These are phyloP conservation scores for Drosophila prosaltans DNA, from an alignment of 1,140 invertebrate species.

Conservation along the genomic window DNA sequence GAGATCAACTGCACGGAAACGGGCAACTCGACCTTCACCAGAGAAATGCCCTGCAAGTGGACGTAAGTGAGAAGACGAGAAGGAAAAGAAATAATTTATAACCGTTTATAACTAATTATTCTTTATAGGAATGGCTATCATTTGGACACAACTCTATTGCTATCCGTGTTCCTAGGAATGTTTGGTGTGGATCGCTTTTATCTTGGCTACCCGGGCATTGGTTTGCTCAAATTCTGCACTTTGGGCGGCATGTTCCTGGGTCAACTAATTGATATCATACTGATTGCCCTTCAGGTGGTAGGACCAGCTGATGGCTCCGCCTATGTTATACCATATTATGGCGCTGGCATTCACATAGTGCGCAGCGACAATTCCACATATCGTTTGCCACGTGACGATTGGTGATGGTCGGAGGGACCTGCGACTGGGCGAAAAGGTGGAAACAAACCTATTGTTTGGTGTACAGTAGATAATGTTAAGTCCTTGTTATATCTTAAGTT, in stretches of 20 bases:
- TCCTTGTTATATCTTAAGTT: constrained; percentile 64
- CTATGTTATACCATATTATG: constrained; percentile 93
- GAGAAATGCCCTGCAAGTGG: constrained; percentile 94
- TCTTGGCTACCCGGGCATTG: constrained; percentile 97
- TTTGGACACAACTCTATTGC: constrained; percentile 94
- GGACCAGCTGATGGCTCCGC: constrained; percentile 98
- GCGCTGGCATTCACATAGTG: constrained; percentile 92
- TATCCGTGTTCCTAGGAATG: constrained; percentile 98
- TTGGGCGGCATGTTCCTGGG: constrained; percentile 98
- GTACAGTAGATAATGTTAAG: constrained; percentile 64
- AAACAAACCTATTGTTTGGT: constrained; percentile 55
- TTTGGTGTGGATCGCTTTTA: constrained; percentile 99
- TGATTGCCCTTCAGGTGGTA: constrained; percentile 96
- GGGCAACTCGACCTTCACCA: constrained; percentile 91
- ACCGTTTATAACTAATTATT: background rate
- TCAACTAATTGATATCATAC: constrained; percentile 96
- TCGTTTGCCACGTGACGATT: constrained; percentile 91
- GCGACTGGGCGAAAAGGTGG: background rate
- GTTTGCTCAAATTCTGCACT: constrained; percentile 96
- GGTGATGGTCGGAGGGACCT: constrained; percentile 83
- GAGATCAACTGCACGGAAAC: constrained; percentile 92
- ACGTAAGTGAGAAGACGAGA: constrained; percentile 88
- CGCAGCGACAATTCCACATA: constrained; percentile 94
- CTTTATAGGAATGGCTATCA: constrained; percentile 94
- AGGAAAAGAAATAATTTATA: background rate